phyloP scores from a whole-genome alignment of 2,888 invertebrate genomes.

The Mayetiola destructor region DNA sequence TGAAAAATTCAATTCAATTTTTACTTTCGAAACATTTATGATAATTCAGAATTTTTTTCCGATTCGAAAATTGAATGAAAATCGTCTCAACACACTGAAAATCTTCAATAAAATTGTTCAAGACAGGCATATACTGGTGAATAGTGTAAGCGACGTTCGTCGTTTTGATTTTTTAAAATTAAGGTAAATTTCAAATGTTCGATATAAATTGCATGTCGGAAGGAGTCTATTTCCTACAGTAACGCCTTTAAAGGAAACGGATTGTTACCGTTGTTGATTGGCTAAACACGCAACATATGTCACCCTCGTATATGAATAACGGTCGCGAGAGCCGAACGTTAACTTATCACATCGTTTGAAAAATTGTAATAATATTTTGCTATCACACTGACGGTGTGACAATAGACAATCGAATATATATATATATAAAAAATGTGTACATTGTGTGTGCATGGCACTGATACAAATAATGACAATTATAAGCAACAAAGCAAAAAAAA shows the following conservation, averaged over 20 bases:
- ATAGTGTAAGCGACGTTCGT: too few relatives aligned
- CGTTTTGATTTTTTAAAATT: too few relatives aligned
- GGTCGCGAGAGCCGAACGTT: background rate
- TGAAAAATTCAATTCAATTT: too few relatives aligned
- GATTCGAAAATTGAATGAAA: too few relatives aligned
- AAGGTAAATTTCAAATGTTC: background rate
- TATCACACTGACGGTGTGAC: background rate
- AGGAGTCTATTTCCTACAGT: slow-evolving; percentile 23
- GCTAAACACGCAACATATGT: slow-evolving; percentile 18
- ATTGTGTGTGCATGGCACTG: background rate
- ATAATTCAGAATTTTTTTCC: too few relatives aligned
- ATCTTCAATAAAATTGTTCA: too few relatives aligned
- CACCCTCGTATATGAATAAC: slow-evolving; percentile 16
- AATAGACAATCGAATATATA: background rate
- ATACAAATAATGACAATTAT: too few relatives aligned
- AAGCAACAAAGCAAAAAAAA: background rate
- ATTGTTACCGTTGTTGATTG: slow-evolving; percentile 16
- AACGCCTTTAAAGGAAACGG: slow-evolving; percentile 21
- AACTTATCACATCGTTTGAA: background rate
- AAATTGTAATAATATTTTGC: background rate
- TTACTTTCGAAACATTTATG: too few relatives aligned
- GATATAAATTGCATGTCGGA: slow-evolving; percentile 22
- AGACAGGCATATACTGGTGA: too few relatives aligned
- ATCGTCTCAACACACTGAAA: too few relatives aligned
- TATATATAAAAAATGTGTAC: background rate